Base-by-base conservation (phyloP, 2,113 vertebrate genomes). In the Melanerpes aurifrons region DNA sequence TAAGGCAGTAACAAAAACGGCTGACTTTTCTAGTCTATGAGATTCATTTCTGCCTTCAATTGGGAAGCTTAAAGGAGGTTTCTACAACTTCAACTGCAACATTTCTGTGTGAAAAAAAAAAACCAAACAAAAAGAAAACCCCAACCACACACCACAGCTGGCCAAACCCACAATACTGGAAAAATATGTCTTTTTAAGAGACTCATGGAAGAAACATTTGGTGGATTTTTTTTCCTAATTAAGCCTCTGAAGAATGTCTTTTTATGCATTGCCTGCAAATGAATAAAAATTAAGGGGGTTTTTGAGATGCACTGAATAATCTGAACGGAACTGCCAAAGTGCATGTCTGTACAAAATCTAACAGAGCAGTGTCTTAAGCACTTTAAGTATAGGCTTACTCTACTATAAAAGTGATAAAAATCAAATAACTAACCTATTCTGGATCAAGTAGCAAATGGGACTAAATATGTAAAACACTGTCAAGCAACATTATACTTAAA, bases 161-260 rank as follows among this genome's bases (percentile, higher is more conserved):
- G 20, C 66, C 37, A 56, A 62, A 2, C 1, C 1, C 40, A 62
- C 8, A 5, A 43, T 16, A 35, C 0, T 40, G 6, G 9, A 17
- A 70, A 62, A 75, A 40, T 10, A 70, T 18, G 4, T 37, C 47
- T 67, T 62, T n/a, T 11, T 14, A 53, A 54, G 22, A 56, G n/a
- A 64, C 57, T 19, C 3, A 1, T 14, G 7, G 5, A 15, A 76
- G 7, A 43, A 82, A 45, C 21, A 2, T 64, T 77, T 45, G 3
- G 37, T 9, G 24, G 12, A 48, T 31, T 21, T 62, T 14, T 35
- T 48, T 13, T 16, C 20, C 21, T 3, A 29, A 31, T n/a, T 45
- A 16, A 31, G 16, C 12, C 64, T 69, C 80, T 63, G 19, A 76
- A 58, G 45, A 37, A 14, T 31, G 45, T 9, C 26, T 54, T 85